Conservation (phyloP, 2,888 invertebrate species). For the Conomelus anceps region DNA sequence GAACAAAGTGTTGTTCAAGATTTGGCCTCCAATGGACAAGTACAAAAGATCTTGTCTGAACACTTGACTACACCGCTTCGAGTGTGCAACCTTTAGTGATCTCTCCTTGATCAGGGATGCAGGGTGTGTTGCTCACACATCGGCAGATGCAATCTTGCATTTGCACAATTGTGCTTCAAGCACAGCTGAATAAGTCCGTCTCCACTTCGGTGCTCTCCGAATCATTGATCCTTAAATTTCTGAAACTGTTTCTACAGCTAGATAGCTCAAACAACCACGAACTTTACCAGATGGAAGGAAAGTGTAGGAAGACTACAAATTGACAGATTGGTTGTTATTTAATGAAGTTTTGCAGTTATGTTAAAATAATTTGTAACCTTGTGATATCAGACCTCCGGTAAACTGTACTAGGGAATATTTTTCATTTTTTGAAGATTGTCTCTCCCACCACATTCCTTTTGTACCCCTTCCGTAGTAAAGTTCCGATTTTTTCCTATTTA, state of each 20-base stretch:
- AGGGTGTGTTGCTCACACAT: not conserved
- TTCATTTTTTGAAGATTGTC: too few relatives aligned
- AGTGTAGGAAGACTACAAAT: too few relatives aligned
- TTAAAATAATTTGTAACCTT: too few relatives aligned
- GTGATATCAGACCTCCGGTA: too few relatives aligned
- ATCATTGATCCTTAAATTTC: not conserved
- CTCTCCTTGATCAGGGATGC: not conserved
- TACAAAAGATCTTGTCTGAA: not conserved
- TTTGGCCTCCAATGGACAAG: not conserved
- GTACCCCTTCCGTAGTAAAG: too few relatives aligned
- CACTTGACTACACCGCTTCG: not conserved
- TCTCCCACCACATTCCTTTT: too few relatives aligned
- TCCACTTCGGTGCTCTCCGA: not conserved
- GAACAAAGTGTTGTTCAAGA: not conserved
- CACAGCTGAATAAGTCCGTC: not conserved
- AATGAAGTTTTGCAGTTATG: too few relatives aligned
- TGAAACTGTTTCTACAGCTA: not conserved
- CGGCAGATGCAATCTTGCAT: not conserved
- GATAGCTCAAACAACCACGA: too few relatives aligned
- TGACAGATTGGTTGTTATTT: too few relatives aligned
- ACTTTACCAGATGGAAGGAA: too few relatives aligned
- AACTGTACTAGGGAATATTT: too few relatives aligned
- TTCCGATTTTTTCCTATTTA: too few relatives aligned
- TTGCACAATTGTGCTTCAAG: not conserved
- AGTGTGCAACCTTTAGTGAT: not conserved